These are phyloP conservation scores for Macaca mulatta DNA, from an alignment of 2,113 vertebrate species.

Conservation along the genomic window DNA sequence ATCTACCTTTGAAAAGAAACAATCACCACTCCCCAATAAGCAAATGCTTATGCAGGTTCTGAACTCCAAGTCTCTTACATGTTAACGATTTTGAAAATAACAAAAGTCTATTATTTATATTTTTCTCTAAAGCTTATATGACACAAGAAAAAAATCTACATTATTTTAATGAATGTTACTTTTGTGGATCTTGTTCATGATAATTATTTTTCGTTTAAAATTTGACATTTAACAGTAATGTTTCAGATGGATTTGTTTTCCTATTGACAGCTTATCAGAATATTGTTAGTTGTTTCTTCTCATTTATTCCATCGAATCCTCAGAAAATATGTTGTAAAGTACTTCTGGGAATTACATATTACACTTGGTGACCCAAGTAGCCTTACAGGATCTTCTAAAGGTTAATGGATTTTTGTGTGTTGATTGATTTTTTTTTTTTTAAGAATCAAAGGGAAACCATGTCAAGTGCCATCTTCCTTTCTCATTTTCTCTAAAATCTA, in stretches of 20 bases:
- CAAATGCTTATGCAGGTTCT: neutral
- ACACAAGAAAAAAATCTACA: neutral
- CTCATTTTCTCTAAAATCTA: too few relatives aligned
- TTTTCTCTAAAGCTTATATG: neutral
- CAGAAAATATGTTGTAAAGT: neutral
- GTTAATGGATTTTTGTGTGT: neutral
- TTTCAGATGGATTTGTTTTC: neutral
- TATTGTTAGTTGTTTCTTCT: neutral
- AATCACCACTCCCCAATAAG: neutral
- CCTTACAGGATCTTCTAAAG: neutral
- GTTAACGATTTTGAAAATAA: neutral
- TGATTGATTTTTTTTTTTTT: neutral
- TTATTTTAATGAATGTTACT: neutral
- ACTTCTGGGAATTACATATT: neutral
- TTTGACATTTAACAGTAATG: neutral
- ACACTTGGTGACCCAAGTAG: neutral
- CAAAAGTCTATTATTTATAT: neutral
- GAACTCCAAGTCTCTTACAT: neutral
- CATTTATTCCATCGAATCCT: neutral
- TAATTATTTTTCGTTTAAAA: neutral
- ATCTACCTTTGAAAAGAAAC: neutral
- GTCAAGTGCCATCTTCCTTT: too few relatives aligned
- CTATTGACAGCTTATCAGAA: neutral
- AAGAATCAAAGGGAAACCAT: neutral
- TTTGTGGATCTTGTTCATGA: neutral